Conservation (phyloP, 2,113 vertebrate species). For the Platanista minor region DNA sequence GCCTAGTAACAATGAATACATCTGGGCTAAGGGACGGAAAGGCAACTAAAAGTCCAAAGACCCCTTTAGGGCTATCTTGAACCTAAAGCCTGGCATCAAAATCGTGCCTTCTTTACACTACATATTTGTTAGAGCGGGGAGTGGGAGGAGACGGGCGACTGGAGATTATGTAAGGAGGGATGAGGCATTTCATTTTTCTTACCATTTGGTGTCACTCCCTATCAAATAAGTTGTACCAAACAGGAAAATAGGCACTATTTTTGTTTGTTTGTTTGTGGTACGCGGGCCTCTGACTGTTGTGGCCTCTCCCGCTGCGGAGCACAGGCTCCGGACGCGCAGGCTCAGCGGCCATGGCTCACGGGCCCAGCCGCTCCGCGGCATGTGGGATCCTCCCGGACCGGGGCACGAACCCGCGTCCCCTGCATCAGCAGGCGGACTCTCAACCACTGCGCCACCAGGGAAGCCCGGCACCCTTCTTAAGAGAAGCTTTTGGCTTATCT, state of each 20-base stretch:
- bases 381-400: no score
- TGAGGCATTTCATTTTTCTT: not conserved
- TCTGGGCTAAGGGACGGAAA: not conserved
- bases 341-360: no score
- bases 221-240: not conserved
- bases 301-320: no score
- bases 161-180: not conserved
- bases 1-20: not conserved
- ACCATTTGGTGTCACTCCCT: not conserved
- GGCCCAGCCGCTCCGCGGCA: no score
- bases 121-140: not conserved
- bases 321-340: no score
- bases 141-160: not conserved
- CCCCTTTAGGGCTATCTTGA: not conserved
- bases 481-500: not conserved
- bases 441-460: no score
- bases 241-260: not conserved
- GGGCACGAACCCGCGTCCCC: no score
- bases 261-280: no score
- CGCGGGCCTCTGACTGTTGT: no score
- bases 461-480: not conserved
- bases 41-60: not conserved
- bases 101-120: not conserved
- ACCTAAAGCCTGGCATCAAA: not conserved
- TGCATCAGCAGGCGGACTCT: no score